phyloP scores from a whole-genome alignment of 2,113 vertebrate genomes.

The Orthonyx spaldingii region DNA sequence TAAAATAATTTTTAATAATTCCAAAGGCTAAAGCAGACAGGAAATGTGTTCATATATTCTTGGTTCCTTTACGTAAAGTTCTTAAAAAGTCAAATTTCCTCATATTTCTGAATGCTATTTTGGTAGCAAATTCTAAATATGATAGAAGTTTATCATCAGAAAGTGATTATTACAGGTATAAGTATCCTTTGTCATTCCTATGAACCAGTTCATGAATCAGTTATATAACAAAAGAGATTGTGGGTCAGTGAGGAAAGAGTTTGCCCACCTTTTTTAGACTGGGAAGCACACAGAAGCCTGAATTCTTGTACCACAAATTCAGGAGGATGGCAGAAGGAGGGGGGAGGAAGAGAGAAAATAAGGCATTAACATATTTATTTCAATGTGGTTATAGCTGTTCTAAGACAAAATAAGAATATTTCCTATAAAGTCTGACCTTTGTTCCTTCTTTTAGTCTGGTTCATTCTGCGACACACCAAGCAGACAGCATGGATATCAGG shows the following conservation, averaged over 20 bases:
- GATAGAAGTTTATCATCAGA: background rate
- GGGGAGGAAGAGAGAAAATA: background rate
- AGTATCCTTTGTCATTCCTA: background rate
- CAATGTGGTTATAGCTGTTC: background rate
- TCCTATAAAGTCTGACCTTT: background rate
- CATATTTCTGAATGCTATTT: background rate
- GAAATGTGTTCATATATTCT: background rate
- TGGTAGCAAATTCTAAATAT: background rate
- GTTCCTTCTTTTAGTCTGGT: background rate
- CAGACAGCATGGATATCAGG: background rate
- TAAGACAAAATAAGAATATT: background rate
- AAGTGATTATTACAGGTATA: background rate
- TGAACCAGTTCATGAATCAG: background rate
- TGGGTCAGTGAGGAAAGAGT: background rate
- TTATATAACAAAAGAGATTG: background rate
- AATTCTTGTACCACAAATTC: background rate
- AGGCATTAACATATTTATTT: background rate
- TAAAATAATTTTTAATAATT: background rate
- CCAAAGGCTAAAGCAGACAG: background rate
- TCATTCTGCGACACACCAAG: background rate
- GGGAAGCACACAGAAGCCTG: background rate
- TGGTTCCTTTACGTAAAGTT: background rate
- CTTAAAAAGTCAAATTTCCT: background rate
- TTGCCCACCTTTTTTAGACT: background rate
- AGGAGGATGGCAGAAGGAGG: accelerated